Base-by-base conservation (phyloP, 2,113 vertebrate genomes). In the Sebastes schlegelii region DNA sequence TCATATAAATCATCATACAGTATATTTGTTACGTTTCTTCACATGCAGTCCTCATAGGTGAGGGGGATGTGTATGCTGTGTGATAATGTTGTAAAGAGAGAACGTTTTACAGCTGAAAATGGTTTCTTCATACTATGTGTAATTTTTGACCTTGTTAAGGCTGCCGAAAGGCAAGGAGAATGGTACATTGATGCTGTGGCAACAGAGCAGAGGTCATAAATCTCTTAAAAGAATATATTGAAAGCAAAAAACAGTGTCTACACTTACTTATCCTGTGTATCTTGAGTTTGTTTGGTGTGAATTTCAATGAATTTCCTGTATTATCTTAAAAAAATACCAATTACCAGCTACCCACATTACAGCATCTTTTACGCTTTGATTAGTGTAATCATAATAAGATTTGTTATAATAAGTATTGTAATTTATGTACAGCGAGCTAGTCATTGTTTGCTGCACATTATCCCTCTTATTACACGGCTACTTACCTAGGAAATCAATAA, bases 161-260 rank as follows among this genome's bases (percentile, higher is more conserved):
- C 23, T 0, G 13, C 43, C 9, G 19, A 62, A 63, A 58, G 9
- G 52, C 0, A 40, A 34, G 14, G 14, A 66, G 54, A 52, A 9
- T 67, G 10, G 8, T 12, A 46, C 55, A 23, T 42, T 57, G 82
- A 48, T 68, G 63, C 63, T n/a, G 46, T 60, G 65, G 58, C n/a
- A 58, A 80, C 71, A 51, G 58, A 42, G 57, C 57, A 19, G 21
- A 54, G 12, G 21, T 19, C 34, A 34, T 3, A 34, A 45, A 77
- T 26, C 10, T 40, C 23, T 60, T 26, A 54, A 48, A 19, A 49
- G 19, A 61, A 68, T 40, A 19, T 40, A 40, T 0, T 45, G 14
- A 57, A 23, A 75, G 42, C 1, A 55, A 14, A 62, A 58, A 26
- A 1, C 6, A n/a, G 46, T 52, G 7, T 55, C 1, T n/a, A 21